Percentiles rank a stretch among this genome's conserved stretches.
These are phyloP conservation scores for Zeugodacus cucurbitae DNA, from an alignment of 1,140 invertebrate species.

Conservation along the genomic window DNA sequence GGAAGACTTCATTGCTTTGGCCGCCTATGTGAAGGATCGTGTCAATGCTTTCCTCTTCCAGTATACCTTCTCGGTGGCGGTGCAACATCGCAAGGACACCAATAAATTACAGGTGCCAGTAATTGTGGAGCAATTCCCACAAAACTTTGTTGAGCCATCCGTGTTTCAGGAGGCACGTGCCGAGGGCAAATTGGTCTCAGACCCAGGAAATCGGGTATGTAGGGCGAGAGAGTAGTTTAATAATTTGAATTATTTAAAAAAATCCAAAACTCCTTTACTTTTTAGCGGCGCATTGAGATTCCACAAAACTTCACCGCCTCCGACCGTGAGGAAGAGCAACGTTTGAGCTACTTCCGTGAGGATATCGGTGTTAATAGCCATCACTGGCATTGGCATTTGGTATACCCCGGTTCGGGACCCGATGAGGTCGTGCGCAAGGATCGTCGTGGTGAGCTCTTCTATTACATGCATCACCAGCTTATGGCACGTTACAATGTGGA, in stretches of 20 bases:
- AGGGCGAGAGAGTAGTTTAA: neutral
- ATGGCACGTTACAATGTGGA: conserved; percentile 71
- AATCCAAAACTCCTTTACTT: neutral
- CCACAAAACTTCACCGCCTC: conserved; percentile 75
- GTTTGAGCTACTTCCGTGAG: conserved; percentile 73
- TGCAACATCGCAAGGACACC: conserved; percentile 68
- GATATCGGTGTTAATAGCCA: conserved; percentile 74
- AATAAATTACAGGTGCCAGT: conserved; percentile 68
- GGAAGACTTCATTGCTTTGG: conserved; percentile 55
- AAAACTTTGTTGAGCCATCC: conserved; percentile 69
- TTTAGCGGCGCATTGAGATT: conserved; percentile 68
- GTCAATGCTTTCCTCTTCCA: conserved; percentile 68
- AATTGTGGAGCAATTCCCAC: conserved; percentile 70
- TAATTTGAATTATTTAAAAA: too few species aligned
- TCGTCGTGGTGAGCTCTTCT: conserved; percentile 78
- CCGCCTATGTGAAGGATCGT: conserved; percentile 63
- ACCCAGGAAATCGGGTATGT: conserved; percentile 51
- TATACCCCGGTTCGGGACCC: conserved; percentile 71
- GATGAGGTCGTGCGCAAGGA: conserved; percentile 71
- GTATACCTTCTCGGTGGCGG: conserved; percentile 61
- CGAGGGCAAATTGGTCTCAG: conserved; percentile 60
- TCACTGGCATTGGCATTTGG: conserved; percentile 81
- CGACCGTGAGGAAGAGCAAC: conserved; percentile 74
- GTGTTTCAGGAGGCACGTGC: conserved; percentile 69
- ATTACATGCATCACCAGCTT: conserved; percentile 80